Base-by-base conservation (phyloP, 2,888 invertebrate species). In the Trichopria drosophilae region DNA sequence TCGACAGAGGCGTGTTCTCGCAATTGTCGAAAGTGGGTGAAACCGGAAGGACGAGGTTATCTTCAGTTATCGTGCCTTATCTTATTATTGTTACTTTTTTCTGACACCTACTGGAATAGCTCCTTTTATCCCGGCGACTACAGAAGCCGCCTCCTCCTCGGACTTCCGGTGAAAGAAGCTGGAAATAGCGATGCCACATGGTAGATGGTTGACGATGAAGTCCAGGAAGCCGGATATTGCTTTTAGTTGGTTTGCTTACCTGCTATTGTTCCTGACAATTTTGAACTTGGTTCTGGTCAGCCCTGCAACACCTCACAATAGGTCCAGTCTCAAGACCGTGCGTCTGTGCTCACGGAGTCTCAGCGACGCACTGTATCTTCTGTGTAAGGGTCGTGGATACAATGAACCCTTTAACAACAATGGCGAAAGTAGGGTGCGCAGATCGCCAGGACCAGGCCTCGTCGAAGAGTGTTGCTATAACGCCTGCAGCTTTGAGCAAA, bases 391-490 rank as follows among this genome's bases (percentile, higher is more conserved):
- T 6, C 60, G 68, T 4, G 73, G 72, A 6, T 72, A 71, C 47
- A 67, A 71, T 51, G 69, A 67, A 19, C 71, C 71, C 1, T 70
- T 67, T 32, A 59, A 64, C 23, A 64, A 64, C 50, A 62, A 61
- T 41, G 58, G 53, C 35, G 68, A 71, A 24, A 63, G 63, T 12
- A 62, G 61, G 1, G 39, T 44, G 12, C 57, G 45, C 12, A 55
- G 23, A 13, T 26, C 55, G 3, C 24, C 42, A n/a, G 66, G 62
- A 1, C 62, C 65, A 0, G 72, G 73, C 6, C 66, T 73, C 41
- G 72, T 70, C 41, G 71, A 73, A 20, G 72, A 73, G 57, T 75
- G 74, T 55, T 75, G 74, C 53, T 62, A 69, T 13, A 63, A 64
- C 10, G 23, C 66, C 22, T 75, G 74, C 58, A 63, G 58, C 20